Evolutionary conservation across 2,797 vertebrate species (phyloP), one percentile per base, ranked within the genome.

Genomic region (Gouania willdenowi): DNA sequence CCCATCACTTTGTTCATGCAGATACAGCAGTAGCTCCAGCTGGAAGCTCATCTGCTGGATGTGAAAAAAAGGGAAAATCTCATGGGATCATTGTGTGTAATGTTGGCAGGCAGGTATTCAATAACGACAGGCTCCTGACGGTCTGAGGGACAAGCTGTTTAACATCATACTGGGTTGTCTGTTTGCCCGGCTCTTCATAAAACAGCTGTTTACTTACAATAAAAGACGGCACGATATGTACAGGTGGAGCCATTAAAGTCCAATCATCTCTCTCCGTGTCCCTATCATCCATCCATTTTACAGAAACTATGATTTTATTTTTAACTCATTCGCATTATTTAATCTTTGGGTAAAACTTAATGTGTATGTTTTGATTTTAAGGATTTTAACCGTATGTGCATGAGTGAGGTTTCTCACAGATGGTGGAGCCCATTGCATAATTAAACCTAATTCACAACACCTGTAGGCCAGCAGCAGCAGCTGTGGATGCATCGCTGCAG

Each of bases 161-260:
- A 53, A 22, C 23, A 22, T 50, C 15, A 41, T 16, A 24, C 32
- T 26, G 16, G 27, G 8, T 56, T 40, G 41, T 67, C 64, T 54
- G 59, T 66, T 52, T 43, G 46, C 66, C 38, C 52, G 29, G 18
- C 45, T 24, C 20, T 25, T 22, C 46, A 21, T 24, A 50, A 16
- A 32, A 44, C 69, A 79, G 75, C 69, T 79, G 81, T 58, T 61
- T 53, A 69, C 60, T 69, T 40, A 30, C 43, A 56, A 61, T 73
- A 64, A 72, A 75, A 58, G 3, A 8, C 12, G 12, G 24, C 43
- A 10, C 21, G 26, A 48, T 31, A 39, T 29, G n/a, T 18, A 12
- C 16, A 53, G 30, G 23, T 30, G 32, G 10, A 15, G 32, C 5
- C 40, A 41, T 33, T 17, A 23, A 12, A 37, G 26, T 23, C 38